Base-by-base conservation (phyloP, 2,888 invertebrate genomes). In the Cerastoderma edule region DNA sequence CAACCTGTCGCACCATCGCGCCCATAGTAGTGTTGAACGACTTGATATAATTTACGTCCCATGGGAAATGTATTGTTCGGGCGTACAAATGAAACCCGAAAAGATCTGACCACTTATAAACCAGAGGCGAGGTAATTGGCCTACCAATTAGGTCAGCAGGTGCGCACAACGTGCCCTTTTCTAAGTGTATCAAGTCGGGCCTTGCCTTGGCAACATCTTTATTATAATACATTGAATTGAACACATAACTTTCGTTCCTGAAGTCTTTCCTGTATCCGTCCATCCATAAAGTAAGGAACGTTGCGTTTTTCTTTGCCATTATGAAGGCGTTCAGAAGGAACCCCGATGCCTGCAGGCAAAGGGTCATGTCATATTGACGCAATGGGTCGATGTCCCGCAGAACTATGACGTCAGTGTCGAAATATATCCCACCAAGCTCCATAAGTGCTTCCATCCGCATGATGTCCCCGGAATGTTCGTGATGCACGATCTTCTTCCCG, bases 181-280 rank as follows among this genome's bases (percentile, higher is more conserved):
- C 56, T 1, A 65, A 27, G 39, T 65, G 64, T 8, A 69, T 65
- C 1, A 65, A 22, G 10, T n/a, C n/a, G 27, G 46, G 35, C 35
- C 19, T 44, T n/a, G 46, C 28, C 10, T 28, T 28, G 4, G 56
- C 30, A 33, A 74, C 10, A 0, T 8, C 16, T 22, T n/a, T 46
- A 2, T 67, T 67, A 27, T 69, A 68, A 16, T 53, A 24, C 65
- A 74, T 65, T 19, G 69, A 68, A 35, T 74, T 74, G 28, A 35
- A 65, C n/a, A 44, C 48, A 46, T 69, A 74, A 39, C 39, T 53
- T 13, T 44, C n/a, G 22, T 24, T 22, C 22, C 22, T 56, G 30
- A 64, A 74, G 39, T 74, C 16, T 2, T 64, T 53, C 44, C 27
- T 56, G 33, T 74, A 74, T 1, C 69, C 69, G 13, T 69, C 33